Percentiles rank a stretch among this genome's conserved stretches.
Evolutionary conservation across 2,113 vertebrate species (phyloP).

Genomic region (Nettapus auritus): DNA sequence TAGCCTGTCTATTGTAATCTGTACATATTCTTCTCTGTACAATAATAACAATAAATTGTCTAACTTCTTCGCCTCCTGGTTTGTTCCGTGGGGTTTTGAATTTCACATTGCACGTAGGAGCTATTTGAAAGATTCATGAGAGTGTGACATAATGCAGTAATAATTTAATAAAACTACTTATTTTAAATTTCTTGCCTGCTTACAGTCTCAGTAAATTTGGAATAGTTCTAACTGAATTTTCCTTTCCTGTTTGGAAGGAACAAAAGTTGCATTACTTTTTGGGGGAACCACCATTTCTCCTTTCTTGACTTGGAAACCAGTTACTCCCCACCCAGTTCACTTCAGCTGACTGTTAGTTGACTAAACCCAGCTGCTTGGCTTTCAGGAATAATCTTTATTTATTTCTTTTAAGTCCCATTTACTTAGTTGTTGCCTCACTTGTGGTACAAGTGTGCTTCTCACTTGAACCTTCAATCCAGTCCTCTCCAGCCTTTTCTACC

Average conservation of each 20-base stretch:
- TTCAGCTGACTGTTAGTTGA: neutral
- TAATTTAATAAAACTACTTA: neutral
- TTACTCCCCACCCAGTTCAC: neutral
- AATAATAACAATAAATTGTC: neutral
- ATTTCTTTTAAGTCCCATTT: neutral
- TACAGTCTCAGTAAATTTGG: neutral
- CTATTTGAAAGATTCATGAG: neutral
- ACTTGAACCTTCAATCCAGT: neutral
- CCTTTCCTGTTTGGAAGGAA: neutral
- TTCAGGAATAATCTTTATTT: neutral
- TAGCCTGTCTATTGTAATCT: neutral
- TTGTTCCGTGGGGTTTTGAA: neutral
- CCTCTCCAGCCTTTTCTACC: neutral
- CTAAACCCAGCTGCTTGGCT: neutral
- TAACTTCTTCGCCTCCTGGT: neutral
- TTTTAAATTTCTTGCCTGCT: neutral
- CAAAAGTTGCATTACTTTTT: neutral
- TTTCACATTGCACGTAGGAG: neutral
- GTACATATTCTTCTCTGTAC: neutral
- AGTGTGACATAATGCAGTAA: neutral
- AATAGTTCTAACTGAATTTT: neutral
- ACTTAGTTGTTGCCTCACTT: neutral
- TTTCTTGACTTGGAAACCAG: neutral
- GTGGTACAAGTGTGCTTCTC: rapidly evolving
- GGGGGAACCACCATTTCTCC: neutral